phyloP scores from a whole-genome alignment of 2,113 vertebrate genomes.

The Panthera uncia region DNA sequence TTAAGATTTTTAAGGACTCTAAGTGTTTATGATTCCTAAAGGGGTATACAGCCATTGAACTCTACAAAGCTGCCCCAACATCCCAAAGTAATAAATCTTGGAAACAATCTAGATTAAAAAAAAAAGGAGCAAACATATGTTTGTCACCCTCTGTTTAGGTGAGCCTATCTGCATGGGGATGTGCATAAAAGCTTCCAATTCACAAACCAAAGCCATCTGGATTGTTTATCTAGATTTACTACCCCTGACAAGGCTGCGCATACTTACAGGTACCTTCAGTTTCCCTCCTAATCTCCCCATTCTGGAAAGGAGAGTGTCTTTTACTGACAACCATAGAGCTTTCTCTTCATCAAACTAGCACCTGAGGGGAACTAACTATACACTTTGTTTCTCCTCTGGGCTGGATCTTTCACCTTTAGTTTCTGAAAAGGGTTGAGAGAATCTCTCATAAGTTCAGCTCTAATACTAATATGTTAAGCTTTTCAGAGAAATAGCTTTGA shows the following conservation, averaged over 20 bases:
- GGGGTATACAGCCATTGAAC: background rate
- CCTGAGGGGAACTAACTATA: background rate
- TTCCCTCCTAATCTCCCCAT: background rate
- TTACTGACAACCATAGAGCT: background rate
- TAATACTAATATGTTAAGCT: background rate
- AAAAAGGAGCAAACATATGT: background rate
- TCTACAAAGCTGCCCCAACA: background rate
- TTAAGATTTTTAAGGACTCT: background rate
- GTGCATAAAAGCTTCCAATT: background rate
- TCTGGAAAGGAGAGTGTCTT: background rate
- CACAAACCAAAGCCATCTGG: background rate
- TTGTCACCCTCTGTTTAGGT: background rate
- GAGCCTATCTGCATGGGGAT: background rate
- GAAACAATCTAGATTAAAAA: background rate
- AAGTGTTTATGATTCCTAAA: background rate
- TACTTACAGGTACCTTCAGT: background rate
- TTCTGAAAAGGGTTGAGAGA: background rate
- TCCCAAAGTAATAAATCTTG: conserved; percentile 10
- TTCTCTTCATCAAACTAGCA: background rate
- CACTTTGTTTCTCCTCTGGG: background rate
- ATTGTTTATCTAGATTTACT: background rate
- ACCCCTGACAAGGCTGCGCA: background rate
- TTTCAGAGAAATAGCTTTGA: background rate
- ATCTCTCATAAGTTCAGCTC: background rate
- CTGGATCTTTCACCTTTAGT: background rate